Evolutionary conservation across 2,113 vertebrate species (phyloP).

Genomic region (Cinclus cinclus): DNA sequence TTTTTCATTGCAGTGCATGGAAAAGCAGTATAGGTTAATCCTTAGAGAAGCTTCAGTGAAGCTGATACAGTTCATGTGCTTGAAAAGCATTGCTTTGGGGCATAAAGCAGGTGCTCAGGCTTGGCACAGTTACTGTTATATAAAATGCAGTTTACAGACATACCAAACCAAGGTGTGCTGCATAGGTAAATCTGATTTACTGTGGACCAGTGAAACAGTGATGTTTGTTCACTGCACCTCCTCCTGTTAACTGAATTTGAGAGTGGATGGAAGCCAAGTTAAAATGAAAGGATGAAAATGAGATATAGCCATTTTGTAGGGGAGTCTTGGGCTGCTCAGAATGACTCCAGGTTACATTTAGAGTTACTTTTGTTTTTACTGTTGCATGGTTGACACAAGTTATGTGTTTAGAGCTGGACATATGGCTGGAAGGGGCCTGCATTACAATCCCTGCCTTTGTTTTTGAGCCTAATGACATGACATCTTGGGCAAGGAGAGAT

Average conservation of each 20-base stretch:
- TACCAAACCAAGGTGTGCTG: neutral
- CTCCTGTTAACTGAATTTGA: neutral
- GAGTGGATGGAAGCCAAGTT: neutral
- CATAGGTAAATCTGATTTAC: neutral
- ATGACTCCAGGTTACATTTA: neutral
- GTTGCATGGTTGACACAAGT: neutral
- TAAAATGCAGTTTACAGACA: neutral
- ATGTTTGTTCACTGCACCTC: neutral
- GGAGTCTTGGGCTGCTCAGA: neutral
- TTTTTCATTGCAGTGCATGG: neutral
- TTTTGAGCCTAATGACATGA: neutral
- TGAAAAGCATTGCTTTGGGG: neutral
- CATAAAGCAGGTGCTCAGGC: constrained; percentile 11
- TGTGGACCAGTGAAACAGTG: neutral
- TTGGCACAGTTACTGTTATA: neutral
- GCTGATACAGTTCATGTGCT: neutral
- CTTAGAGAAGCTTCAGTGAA: neutral
- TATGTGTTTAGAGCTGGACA: neutral
- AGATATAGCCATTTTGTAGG: neutral
- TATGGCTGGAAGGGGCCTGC: neutral
- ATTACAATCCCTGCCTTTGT: neutral
- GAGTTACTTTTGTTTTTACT: neutral
- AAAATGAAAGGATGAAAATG: neutral
- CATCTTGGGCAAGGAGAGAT: neutral
- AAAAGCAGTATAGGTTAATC: neutral